Conservation (phyloP, 2,797 vertebrate species). For the Coendou prehensilis region DNA sequence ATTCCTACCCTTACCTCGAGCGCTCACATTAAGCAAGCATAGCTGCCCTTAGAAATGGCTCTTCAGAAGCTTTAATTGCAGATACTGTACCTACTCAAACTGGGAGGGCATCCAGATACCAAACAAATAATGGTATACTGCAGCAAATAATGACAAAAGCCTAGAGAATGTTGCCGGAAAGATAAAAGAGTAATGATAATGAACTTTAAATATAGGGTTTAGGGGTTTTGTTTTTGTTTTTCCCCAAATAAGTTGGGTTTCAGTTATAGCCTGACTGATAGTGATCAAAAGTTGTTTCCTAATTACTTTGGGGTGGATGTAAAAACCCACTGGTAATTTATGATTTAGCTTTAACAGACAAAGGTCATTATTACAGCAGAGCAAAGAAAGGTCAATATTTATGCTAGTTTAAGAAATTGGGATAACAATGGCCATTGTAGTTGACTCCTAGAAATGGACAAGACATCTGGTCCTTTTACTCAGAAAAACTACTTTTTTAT, state of each 20-base stretch:
- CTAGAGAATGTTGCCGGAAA: slow-evolving; percentile 32
- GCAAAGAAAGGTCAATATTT: background rate
- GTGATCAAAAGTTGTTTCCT: slow-evolving; percentile 67
- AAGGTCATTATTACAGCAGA: background rate
- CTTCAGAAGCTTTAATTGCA: slow-evolving; percentile 48
- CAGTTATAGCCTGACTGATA: slow-evolving; percentile 64
- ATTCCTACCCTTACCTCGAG: background rate
- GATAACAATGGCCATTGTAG: background rate
- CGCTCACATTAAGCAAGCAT: slow-evolving; percentile 42
- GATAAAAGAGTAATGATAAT: slow-evolving; percentile 52
- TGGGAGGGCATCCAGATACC: slow-evolving; percentile 42
- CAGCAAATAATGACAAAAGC: slow-evolving; percentile 52
- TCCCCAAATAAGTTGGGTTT: slow-evolving; percentile 45
- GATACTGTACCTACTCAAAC: slow-evolving; percentile 23
- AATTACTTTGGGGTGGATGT: slow-evolving; percentile 39
- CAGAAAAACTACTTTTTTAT: background rate
- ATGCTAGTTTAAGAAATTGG: background rate
- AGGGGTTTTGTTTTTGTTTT: slow-evolving; percentile 7
- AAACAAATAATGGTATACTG: slow-evolving; percentile 54
- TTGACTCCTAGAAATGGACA: slow-evolving; percentile 30
- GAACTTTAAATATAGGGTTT: slow-evolving; percentile 57
- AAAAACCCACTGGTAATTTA: slow-evolving; percentile 59
- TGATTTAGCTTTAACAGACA: slow-evolving; percentile 39
- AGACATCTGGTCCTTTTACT: background rate
- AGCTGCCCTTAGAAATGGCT: slow-evolving; percentile 58